Conservation (phyloP, 2,797 vertebrate genomes). For the Leptodactylus fallax region DNA sequence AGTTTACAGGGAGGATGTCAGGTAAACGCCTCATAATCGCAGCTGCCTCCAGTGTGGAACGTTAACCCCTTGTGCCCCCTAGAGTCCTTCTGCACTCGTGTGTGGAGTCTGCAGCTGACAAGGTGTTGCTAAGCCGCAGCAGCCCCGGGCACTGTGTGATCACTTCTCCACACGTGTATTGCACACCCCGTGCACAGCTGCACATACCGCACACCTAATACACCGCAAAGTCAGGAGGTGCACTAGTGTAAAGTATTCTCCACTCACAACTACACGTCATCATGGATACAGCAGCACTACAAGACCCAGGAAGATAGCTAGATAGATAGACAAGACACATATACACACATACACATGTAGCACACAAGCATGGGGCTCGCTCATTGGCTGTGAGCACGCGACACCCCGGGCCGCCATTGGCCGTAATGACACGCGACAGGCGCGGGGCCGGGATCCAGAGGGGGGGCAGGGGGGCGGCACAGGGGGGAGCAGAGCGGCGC, state of each 20-base stretch:
- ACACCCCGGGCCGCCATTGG: constrained; percentile 82
- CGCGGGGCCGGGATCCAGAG: constrained; percentile 80
- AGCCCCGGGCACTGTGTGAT: no score
- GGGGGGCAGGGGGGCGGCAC: constrained; percentile 27
- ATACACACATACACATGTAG: neutral
- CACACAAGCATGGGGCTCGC: neutral
- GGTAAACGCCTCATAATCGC: neutral
- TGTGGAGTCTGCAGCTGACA: neutral
- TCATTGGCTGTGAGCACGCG: constrained; percentile 92
- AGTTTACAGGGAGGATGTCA: neutral
- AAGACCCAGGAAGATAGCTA: neutral
- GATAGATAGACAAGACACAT: neutral
- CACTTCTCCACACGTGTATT: neutral
- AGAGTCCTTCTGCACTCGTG: no score
- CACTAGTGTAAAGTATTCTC: no score
- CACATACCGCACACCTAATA: neutral
- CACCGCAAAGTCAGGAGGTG: no score
- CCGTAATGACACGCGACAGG: constrained; percentile 87
- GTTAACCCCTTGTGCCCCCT: constrained; percentile 4
- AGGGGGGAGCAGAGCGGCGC: constrained; percentile 79
- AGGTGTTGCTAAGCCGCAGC: neutral
- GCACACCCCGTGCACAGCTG: neutral
- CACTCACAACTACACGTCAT: no score
- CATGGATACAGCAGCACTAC: no score
- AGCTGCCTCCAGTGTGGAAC: neutral